Percentiles rank a stretch among this genome's conserved stretches.
Evolutionary conservation across 2,113 vertebrate species (phyloP).

Genomic region (Melospiza melodia): DNA sequence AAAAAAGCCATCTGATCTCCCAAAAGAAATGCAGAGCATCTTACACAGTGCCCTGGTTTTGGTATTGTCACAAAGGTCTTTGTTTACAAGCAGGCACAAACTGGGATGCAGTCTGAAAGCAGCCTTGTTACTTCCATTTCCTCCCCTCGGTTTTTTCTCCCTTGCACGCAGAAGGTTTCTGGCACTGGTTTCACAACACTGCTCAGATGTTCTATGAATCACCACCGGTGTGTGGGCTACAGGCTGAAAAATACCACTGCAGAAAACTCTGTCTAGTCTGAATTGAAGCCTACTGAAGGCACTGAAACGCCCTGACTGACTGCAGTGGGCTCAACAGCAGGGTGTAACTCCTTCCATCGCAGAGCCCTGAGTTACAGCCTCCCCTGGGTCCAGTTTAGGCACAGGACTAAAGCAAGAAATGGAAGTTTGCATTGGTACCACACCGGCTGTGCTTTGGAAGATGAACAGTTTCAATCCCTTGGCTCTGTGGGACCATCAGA

Average conservation of each 20-base stretch:
- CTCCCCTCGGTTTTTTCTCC: background rate
- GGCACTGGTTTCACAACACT: slow-evolving; percentile 10
- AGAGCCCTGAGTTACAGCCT: background rate
- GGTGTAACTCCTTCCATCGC: background rate
- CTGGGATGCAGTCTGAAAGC: background rate
- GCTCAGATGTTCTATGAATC: slow-evolving; percentile 56
- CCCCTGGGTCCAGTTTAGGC: background rate
- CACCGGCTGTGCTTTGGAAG: background rate
- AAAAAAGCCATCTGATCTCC: background rate
- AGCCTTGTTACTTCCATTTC: background rate
- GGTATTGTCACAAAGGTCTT: background rate
- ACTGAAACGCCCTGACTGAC: background rate
- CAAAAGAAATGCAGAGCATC: background rate
- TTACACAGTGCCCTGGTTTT: background rate
- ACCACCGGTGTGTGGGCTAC: slow-evolving; percentile 13
- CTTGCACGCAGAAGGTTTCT: slow-evolving; percentile 10
- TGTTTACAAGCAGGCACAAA: background rate
- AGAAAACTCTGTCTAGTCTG: background rate
- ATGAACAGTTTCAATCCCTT: background rate
- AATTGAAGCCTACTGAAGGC: background rate
- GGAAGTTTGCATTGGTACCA: background rate
- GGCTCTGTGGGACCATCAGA: background rate
- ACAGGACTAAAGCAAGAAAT: background rate
- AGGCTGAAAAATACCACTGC: background rate
- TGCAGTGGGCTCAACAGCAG: background rate